phyloP scores from a whole-genome alignment of 2,888 invertebrate species.

The Erebia aethiops region DNA sequence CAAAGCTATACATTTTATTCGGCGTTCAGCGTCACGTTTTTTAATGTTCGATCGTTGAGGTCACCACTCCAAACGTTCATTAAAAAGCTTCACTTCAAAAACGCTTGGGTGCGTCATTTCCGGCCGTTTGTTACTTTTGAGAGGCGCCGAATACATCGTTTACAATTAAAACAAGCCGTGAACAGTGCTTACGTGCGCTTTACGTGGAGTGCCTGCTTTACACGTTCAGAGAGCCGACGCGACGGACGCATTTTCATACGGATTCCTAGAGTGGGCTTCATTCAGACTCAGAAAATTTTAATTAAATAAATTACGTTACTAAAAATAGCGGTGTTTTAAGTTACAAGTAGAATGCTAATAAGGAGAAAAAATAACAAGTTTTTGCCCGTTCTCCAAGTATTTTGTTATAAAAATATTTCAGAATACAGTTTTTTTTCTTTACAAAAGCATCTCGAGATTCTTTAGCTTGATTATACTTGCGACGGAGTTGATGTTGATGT shows the following conservation, averaged over 20 bases:
- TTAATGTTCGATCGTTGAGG: no score
- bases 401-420: conserved; percentile 15
- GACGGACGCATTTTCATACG: conserved; percentile 35
- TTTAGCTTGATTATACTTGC: background rate
- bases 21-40: no score
- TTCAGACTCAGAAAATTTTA: conserved; percentile 30
- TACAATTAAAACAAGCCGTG: conserved; percentile 24
- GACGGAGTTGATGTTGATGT: background rate
- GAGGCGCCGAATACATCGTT: conserved; percentile 19
- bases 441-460: conserved; percentile 7
- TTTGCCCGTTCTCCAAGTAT: conserved; percentile 10
- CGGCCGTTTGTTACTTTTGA: conserved; percentile 17
- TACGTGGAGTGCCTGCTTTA: conserved; percentile 32
- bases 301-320: conserved; percentile 36
- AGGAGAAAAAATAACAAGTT: conserved; percentile 20
- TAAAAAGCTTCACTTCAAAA: background rate
- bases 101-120: conserved; percentile 3
- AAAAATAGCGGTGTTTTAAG: conserved; percentile 19
- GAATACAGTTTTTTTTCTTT: background rate
- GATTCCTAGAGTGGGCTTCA: conserved; percentile 27
- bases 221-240: conserved; percentile 28
- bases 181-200: conserved; percentile 21
- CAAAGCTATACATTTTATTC: no score
- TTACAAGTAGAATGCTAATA: conserved; percentile 29
- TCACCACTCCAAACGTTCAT: no score